Percentiles rank a stretch among this genome's conserved stretches.
Evolutionary conservation across 2,888 invertebrate genomes (phyloP).

Genomic region (Pediacus dermestoides): DNA sequence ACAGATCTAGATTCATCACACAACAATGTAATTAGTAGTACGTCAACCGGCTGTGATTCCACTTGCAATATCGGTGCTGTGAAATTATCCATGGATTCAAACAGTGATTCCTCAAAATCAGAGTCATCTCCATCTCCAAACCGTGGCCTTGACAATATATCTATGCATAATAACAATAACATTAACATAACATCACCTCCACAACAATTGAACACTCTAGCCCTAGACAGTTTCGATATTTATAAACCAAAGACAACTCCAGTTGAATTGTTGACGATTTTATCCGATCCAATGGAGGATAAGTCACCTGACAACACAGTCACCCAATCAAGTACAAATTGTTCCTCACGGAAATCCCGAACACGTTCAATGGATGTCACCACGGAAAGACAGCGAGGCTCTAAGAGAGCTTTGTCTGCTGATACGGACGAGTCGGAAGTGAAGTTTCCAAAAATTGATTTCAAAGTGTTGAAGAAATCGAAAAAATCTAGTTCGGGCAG

Average conservation of each 20-base stretch:
- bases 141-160: slow-evolving; percentile 31
- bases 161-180: slow-evolving; percentile 30
- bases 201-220: too few relatives aligned
- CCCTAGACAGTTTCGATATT: too few relatives aligned
- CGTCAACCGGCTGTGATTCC: slow-evolving; percentile 36
- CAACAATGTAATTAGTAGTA: slow-evolving; percentile 14
- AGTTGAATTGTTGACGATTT: too few relatives aligned
- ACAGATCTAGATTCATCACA: too few relatives aligned
- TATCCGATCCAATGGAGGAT: too few relatives aligned
- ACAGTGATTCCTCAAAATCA: slow-evolving; percentile 9
- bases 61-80: slow-evolving; percentile 34
- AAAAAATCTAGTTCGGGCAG: slow-evolving; percentile 16
- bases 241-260: too few relatives aligned
- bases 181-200: too few relatives aligned
- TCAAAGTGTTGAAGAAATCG: slow-evolving; percentile 27
- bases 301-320: not conserved
- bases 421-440: slow-evolving; percentile 30
- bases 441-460: slow-evolving; percentile 34
- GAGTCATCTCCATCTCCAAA: slow-evolving; percentile 20
- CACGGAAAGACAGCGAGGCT: slow-evolving; percentile 28
- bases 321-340: too few relatives aligned
- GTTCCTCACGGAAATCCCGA: slow-evolving; percentile 36
- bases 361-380: slow-evolving; percentile 41
- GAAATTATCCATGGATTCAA: slow-evolving; percentile 20
- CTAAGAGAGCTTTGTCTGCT: slow-evolving; percentile 40